A percentile compares a stretch with the other conserved stretches of the same genome.
These are phyloP conservation scores for Nipponacmea schrenckii DNA, from an alignment of 2,888 invertebrate species.

Conservation along the genomic window DNA sequence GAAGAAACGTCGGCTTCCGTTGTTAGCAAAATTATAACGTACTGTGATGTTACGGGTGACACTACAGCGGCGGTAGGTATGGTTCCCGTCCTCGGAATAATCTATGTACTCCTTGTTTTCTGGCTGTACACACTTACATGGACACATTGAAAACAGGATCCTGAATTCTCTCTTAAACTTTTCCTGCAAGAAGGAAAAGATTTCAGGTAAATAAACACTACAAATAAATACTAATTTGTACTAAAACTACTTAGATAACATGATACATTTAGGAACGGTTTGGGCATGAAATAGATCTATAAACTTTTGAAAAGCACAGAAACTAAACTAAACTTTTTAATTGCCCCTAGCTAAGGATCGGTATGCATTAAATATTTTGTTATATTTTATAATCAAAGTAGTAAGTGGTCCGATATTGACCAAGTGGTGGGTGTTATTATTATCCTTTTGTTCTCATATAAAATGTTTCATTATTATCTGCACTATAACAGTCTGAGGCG, in stretches of 20 bases:
- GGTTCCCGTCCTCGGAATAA: constrained; percentile 16
- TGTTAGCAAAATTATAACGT: constrained; percentile 16
- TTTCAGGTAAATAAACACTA: neutral
- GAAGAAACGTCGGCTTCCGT: constrained; percentile 16
- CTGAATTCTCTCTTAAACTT: constrained; percentile 47
- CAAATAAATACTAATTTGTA: neutral
- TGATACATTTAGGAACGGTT: too few species aligned
- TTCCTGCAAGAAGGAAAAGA: constrained; percentile 33
- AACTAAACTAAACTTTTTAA: too few species aligned
- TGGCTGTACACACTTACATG: constrained; percentile 17
- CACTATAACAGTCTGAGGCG: too few species aligned
- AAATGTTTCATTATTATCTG: too few species aligned
- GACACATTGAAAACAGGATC: constrained; percentile 33
- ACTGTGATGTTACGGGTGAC: constrained; percentile 17
- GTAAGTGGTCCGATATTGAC: too few species aligned
- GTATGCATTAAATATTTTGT: too few species aligned
- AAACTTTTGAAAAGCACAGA: too few species aligned
- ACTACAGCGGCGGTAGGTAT: constrained; percentile 16
- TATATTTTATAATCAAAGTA: too few species aligned
- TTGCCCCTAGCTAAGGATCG: neutral
- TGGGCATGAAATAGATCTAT: too few species aligned
- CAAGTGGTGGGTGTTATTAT: too few species aligned
- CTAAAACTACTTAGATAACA: neutral
- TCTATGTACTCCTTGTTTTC: constrained; percentile 14
- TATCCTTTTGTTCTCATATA: too few species aligned